Percentiles rank a stretch among this genome's conserved stretches.
These are phyloP conservation scores for Botia kubotai DNA, from an alignment of 2,797 vertebrate genomes.

Conservation along the genomic window DNA sequence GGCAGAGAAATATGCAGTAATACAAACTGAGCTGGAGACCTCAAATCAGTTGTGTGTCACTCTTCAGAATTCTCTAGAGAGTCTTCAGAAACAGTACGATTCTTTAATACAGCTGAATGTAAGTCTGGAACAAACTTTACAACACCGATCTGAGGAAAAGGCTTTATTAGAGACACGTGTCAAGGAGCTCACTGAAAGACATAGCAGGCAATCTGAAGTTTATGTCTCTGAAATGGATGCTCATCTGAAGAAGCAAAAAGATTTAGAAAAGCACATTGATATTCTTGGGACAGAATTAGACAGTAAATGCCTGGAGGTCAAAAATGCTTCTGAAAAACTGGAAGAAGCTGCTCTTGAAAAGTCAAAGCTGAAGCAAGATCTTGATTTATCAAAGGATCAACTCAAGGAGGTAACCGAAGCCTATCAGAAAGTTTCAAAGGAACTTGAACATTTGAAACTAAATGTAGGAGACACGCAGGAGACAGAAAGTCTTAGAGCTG, in stretches of 20 bases:
- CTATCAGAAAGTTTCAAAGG: conserved; percentile 37
- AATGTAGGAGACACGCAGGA: conserved; percentile 64
- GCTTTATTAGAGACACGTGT: conserved; percentile 72
- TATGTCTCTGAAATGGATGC: conserved; percentile 69
- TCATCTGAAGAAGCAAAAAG: conserved; percentile 74
- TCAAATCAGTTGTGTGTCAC: conserved; percentile 70
- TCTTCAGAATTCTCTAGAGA: conserved; percentile 68
- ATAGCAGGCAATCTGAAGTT: conserved; percentile 68
- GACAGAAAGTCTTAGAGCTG: conserved; percentile 71
- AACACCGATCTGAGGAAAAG: conserved; percentile 64
- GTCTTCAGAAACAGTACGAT: conserved; percentile 73
- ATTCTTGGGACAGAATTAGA: conserved; percentile 62
- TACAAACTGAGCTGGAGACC: conserved; percentile 69
- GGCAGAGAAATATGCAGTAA: conserved; percentile 69
- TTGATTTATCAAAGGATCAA: conserved; percentile 35
- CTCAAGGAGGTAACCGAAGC: conserved; percentile 41
- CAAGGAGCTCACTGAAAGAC: conserved; percentile 70
- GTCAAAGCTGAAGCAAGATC: conserved; percentile 54
- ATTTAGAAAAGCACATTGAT: conserved; percentile 74
- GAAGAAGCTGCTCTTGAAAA: conserved; percentile 38
- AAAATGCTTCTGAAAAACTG: conserved; percentile 39
- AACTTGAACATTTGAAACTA: conserved; percentile 53
- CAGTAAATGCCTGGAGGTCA: conserved; percentile 42
- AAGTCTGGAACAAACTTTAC: conserved; percentile 71
- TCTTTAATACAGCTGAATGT: conserved; percentile 71